Conservation (phyloP, 2,113 vertebrate genomes). For the Siniperca knerii region DNA sequence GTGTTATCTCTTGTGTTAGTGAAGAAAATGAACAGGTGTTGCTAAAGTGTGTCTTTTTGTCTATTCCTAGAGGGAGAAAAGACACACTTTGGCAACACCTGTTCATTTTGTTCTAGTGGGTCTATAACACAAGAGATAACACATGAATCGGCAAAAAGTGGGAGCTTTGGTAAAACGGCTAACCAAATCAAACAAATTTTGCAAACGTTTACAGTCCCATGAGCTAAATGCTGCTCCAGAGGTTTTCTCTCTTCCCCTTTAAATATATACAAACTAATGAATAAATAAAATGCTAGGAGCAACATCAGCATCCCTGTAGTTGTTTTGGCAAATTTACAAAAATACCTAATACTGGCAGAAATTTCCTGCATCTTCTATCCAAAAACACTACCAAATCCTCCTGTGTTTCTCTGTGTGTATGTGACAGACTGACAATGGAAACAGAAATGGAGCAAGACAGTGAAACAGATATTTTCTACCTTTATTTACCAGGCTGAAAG, state of each 20-base stretch:
- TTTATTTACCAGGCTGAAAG: conserved; percentile 42
- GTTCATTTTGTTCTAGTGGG: not conserved
- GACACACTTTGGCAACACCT: not conserved
- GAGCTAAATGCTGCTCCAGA: not conserved
- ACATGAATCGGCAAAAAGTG: not conserved
- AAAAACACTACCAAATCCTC: not conserved
- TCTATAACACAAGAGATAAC: not conserved
- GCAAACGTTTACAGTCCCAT: not conserved
- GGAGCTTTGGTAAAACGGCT: not conserved
- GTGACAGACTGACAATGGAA: not conserved
- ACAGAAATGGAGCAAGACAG: conserved; percentile 1
- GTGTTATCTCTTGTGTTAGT: not conserved
- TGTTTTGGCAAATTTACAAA: not conserved
- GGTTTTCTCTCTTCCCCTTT: not conserved
- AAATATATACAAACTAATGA: not conserved
- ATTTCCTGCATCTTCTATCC: not conserved
- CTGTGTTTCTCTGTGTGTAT: not conserved
- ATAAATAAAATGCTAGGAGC: not conserved
- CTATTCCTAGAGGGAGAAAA: not conserved
- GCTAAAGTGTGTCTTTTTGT: not conserved
- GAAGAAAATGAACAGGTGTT: not conserved
- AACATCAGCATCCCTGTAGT: not conserved
- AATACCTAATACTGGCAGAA: not conserved
- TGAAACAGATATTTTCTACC: conserved; percentile 15
- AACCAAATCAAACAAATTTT: not conserved